phyloP scores from a whole-genome alignment of 2,888 invertebrate species.

The Archips crataeganus region DNA sequence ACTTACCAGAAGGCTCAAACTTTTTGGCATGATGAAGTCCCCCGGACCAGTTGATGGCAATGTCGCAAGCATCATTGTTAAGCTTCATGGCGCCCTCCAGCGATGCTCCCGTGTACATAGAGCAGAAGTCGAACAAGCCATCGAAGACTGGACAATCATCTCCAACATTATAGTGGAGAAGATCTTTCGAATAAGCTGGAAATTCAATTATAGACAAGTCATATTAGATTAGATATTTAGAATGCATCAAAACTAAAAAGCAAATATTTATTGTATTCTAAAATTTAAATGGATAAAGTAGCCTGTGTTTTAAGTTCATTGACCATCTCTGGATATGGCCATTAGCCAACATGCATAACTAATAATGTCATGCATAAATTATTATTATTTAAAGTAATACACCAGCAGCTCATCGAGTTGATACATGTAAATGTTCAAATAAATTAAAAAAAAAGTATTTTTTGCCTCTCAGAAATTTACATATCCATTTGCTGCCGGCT shows the following conservation, averaged over 20 bases:
- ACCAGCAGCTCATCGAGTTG: no score
- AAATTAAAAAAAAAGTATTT: no score
- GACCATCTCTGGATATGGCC: not conserved
- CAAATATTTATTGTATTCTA: not conserved
- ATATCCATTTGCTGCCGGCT: no score
- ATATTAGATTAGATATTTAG: not conserved
- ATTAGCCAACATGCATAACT: no score
- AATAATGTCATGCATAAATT: no score
- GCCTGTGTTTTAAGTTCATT: not conserved
- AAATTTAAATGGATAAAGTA: not conserved
- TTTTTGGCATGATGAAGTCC: slow-evolving; percentile 99
- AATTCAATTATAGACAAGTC: slow-evolving; percentile 38
- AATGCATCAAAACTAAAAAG: not conserved
- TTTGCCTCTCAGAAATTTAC: no score
- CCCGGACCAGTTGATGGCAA: slow-evolving; percentile 99
- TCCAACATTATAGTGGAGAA: slow-evolving; percentile 98
- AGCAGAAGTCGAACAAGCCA: slow-evolving; percentile 99
- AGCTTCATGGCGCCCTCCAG: slow-evolving; percentile 98
- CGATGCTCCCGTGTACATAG: slow-evolving; percentile 99
- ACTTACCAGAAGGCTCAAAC: slow-evolving; percentile 95
- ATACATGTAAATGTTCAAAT: no score
- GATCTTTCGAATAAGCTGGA: slow-evolving; percentile 93
- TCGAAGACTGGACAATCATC: slow-evolving; percentile 99
- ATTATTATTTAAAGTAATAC: no score
- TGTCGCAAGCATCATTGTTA: slow-evolving; percentile 97